Conservation (phyloP, 2,888 invertebrate genomes). For the Poecilobothrus nobilitatus region DNA sequence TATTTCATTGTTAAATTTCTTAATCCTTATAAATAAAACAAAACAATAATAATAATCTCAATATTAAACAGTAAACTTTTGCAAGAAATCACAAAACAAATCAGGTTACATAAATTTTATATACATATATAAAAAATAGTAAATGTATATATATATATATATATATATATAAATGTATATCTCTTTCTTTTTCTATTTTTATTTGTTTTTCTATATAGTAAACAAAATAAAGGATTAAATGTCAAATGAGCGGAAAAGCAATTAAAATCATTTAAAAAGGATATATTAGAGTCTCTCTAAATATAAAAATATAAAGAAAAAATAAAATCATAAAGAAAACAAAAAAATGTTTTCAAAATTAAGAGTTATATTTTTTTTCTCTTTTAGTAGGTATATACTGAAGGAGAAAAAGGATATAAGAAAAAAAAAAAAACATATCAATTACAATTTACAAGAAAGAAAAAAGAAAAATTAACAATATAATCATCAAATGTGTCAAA, state of each 20-base stretch:
- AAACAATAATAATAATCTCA: too few relatives aligned
- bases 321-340: background rate
- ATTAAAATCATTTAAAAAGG: conserved; percentile 4
- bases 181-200: background rate
- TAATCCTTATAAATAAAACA: too few relatives aligned
- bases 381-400: too few relatives aligned
- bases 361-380: too few relatives aligned
- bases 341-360: too few relatives aligned
- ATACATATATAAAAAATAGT: too few relatives aligned
- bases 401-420: background rate
- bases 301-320: background rate
- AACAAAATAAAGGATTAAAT: background rate
- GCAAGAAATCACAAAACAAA: too few relatives aligned
- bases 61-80: too few relatives aligned
- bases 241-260: background rate
- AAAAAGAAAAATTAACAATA: background rate
- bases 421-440: background rate
- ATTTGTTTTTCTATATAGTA: background rate
- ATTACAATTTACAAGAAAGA: too few relatives aligned
- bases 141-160: background rate
- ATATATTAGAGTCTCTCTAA: too few relatives aligned
- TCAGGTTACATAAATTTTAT: too few relatives aligned
- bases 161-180: background rate
- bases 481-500: background rate
- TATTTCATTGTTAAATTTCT: too few relatives aligned